Evolutionary conservation across 2,113 vertebrate species (phyloP).

Genomic region (Corvus hawaiiensis): DNA sequence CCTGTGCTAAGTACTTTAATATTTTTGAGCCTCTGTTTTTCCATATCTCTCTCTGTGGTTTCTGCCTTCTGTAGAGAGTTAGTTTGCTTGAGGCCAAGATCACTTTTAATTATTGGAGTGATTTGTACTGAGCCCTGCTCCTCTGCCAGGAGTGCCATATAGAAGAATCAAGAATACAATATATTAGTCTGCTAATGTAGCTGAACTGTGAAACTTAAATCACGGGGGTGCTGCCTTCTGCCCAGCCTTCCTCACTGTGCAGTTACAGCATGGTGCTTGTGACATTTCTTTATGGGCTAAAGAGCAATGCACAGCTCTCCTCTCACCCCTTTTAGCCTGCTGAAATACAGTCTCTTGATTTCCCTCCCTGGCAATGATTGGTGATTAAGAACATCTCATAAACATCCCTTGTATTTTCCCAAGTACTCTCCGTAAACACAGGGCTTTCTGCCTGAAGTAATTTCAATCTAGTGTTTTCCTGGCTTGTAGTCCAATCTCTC

Average conservation of each 20-base stretch:
- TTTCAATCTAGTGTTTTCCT: not conserved
- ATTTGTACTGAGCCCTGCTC: constrained; percentile 17
- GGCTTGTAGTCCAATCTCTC: not conserved
- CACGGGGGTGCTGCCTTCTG: not conserved
- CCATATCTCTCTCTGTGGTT: not conserved
- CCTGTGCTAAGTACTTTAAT: not conserved
- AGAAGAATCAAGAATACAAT: constrained; percentile 11
- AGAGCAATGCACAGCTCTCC: not conserved
- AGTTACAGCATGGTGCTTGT: not conserved
- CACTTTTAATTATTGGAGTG: constrained; percentile 31
- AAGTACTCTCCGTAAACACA: not conserved
- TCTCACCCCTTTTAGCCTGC: constrained; percentile 22
- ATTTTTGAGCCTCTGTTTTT: not conserved
- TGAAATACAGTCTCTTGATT: constrained; percentile 23
- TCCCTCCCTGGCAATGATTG: not conserved
- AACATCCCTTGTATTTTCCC: constrained; percentile 13
- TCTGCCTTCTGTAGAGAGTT: not conserved
- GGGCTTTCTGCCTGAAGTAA: not conserved
- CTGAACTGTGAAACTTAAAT: constrained; percentile 41
- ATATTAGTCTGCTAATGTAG: not conserved
- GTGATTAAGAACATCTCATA: constrained; percentile 23
- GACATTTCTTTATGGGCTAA: constrained; percentile 23
- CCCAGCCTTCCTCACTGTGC: not conserved
- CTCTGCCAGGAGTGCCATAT: not conserved
- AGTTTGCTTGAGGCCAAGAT: constrained; percentile 7